These are phyloP conservation scores for Fregata magnificens DNA, from an alignment of 2,113 vertebrate species.

Conservation along the genomic window DNA sequence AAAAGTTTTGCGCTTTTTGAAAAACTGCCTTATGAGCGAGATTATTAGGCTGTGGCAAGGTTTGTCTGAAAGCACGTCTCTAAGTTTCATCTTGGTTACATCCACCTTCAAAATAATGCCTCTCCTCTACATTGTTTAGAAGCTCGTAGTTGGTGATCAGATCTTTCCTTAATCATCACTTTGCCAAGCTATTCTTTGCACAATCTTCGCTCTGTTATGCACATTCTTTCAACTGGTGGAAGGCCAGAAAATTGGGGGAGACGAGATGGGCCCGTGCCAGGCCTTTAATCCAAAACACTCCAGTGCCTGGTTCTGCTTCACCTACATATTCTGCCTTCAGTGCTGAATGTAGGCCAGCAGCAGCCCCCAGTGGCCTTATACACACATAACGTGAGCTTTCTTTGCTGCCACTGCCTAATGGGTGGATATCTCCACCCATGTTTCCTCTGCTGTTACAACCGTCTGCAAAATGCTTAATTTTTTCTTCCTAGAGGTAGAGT, in stretches of 20 bases:
- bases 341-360: background rate
- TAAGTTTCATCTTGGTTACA: background rate
- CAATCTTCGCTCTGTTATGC: too few species aligned
- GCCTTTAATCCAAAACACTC: background rate
- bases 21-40: background rate
- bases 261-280: fast-evolving
- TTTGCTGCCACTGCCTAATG: background rate
- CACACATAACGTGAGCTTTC: background rate
- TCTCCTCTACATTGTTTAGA: background rate
- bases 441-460: background rate
- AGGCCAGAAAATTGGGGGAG: background rate
- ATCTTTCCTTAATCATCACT: background rate
- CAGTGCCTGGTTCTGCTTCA: background rate
- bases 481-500: background rate
- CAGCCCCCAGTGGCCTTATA: background rate
- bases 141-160: background rate
- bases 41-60: background rate
- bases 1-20: background rate
- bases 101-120: background rate
- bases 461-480: background rate
- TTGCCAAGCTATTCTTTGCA: too few species aligned
- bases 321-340: background rate
- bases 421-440: fast-evolving
- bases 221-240: background rate
- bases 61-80: background rate